Percentiles rank a stretch among this genome's conserved stretches.
These are phyloP conservation scores for Drosophila watanabei DNA, from an alignment of 1,140 invertebrate genomes.

Conservation along the genomic window DNA sequence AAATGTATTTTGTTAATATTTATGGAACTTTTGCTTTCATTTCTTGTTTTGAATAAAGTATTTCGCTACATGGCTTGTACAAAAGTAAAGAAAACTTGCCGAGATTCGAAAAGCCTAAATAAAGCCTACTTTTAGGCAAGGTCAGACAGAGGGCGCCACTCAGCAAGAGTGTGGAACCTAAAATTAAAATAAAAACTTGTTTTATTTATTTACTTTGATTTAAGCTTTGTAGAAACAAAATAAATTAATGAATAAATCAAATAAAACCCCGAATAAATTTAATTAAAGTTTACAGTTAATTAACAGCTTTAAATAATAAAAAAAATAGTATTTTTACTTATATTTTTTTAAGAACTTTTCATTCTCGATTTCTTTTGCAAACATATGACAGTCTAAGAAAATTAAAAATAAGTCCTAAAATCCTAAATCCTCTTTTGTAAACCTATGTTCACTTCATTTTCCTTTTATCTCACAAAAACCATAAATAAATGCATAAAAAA, in stretches of 20 bases:
- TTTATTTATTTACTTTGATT: not conserved
- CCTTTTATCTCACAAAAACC: not conserved
- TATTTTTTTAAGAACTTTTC: too few relatives aligned
- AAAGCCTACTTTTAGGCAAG: slow-evolving; percentile 21
- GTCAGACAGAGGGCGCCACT: not conserved
- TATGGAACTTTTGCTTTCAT: rapidly evolving
- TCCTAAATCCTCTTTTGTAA: not conserved
- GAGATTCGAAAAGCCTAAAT: not conserved
- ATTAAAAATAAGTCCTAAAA: not conserved
- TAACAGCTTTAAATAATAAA: not conserved
- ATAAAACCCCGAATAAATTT: not conserved
- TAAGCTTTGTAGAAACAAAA: not conserved
- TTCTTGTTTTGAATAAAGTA: rapidly evolving
- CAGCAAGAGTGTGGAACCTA: not conserved
- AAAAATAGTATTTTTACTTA: not conserved
- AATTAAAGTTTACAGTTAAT: not conserved
- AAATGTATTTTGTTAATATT: not conserved
- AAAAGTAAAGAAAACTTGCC: not conserved
- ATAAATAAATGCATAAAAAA: slow-evolving; percentile 2
- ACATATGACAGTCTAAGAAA: not conserved
- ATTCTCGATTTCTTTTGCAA: too few relatives aligned
- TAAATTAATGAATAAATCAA: not conserved
- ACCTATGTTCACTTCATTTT: not conserved
- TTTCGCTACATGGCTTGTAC: not conserved
- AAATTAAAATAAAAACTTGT: not conserved